These are phyloP conservation scores for Hylia prasina DNA, from an alignment of 2,113 vertebrate species.

Conservation along the genomic window DNA sequence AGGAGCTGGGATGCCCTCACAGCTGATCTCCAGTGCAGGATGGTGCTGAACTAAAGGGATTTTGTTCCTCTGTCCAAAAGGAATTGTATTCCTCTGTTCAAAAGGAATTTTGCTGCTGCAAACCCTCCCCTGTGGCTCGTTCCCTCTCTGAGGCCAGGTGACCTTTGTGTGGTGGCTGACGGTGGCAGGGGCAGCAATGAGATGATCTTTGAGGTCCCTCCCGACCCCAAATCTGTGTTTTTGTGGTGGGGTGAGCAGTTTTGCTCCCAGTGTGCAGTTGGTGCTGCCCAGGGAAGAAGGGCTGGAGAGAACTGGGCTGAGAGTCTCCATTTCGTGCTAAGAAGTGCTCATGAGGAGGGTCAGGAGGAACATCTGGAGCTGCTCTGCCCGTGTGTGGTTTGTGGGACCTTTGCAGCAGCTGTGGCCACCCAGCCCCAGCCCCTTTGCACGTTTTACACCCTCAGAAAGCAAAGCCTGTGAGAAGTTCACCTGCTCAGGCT, in stretches of 20 bases:
- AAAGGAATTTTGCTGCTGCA: not conserved
- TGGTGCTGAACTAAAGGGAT: not conserved
- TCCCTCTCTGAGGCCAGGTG: not conserved
- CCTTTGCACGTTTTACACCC: rapidly evolving
- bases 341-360: not conserved
- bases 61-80: not conserved
- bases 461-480: not conserved
- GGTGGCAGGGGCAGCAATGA: not conserved
- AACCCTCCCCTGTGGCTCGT: not conserved
- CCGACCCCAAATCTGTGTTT: not conserved
- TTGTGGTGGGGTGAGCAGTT: not conserved
- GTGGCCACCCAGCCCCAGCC: not conserved
- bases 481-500: not conserved
- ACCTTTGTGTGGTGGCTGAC: not conserved
- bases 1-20: not conserved
- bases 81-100: not conserved
- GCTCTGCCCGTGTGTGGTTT: not conserved
- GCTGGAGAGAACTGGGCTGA: not conserved
- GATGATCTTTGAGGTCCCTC: too few relatives aligned
- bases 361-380: not conserved
- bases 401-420: not conserved
- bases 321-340: not conserved
- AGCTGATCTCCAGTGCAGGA: not conserved
- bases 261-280: rapidly evolving
- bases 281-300: not conserved